phyloP scores from a whole-genome alignment of 2,113 vertebrate species.

The Urocitellus parryii region DNA sequence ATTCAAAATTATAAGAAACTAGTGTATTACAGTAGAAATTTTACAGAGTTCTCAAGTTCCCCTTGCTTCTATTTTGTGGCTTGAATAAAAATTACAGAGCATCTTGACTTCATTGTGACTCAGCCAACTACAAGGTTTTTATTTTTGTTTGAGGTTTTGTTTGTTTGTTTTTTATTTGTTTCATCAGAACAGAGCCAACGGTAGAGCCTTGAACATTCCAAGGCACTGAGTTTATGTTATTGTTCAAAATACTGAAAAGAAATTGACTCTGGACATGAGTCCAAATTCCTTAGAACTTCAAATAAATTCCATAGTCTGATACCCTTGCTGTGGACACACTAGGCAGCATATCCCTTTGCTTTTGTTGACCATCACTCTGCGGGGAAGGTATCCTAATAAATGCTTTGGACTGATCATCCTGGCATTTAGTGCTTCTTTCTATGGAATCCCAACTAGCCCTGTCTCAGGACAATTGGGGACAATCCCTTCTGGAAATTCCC shows the following conservation, averaged over 20 bases:
- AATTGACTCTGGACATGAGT: neutral
- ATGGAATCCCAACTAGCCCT: neutral
- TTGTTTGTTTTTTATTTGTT: too few species aligned
- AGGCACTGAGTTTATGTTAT: neutral
- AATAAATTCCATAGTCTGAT: neutral
- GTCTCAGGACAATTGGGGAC: too few species aligned
- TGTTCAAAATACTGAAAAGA: neutral
- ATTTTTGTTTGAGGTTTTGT: too few species aligned
- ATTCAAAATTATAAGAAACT: neutral
- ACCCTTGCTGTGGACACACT: neutral
- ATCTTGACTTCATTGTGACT: neutral
- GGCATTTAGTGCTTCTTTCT: neutral
- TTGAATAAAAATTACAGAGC: too few species aligned
- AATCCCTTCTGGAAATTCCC: neutral
- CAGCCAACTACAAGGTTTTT: too few species aligned
- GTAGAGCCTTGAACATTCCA: neutral
- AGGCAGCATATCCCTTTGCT: too few species aligned
- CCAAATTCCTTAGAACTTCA: neutral
- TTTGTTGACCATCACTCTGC: too few species aligned
- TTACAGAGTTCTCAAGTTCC: too few species aligned
- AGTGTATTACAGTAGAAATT: neutral
- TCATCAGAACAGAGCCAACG: neutral
- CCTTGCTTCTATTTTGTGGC: too few species aligned
- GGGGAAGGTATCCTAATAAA: accelerated
- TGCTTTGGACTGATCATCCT: too few species aligned